phyloP scores from a whole-genome alignment of 2,113 vertebrate species.

The Felis catus region F.catus_Fca126_mat1.0 CM031419.1:113432501-113433000 shows the following conservation, averaged over 20 bases:
- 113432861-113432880: not conserved
- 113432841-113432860: fast-evolving
- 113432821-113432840: fast-evolving
- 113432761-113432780: fast-evolving
- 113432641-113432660: not conserved
- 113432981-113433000: not conserved
- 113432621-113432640: not conserved
- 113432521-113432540: not conserved
- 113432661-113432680: not conserved
- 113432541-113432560: not conserved
- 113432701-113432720: not conserved
- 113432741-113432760: fast-evolving
- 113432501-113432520: not conserved
- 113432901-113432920: not conserved
- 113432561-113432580: not conserved
- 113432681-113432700: fast-evolving
- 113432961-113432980: not conserved
- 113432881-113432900: not conserved
- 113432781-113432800: not conserved
- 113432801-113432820: fast-evolving
- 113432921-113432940: not conserved
- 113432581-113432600: not conserved
- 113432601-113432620: not conserved
- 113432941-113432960: not conserved
- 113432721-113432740: fast-evolving